Evolutionary conservation across 2,888 invertebrate species (phyloP).

Genomic region (Diplolepis rosae): DNA sequence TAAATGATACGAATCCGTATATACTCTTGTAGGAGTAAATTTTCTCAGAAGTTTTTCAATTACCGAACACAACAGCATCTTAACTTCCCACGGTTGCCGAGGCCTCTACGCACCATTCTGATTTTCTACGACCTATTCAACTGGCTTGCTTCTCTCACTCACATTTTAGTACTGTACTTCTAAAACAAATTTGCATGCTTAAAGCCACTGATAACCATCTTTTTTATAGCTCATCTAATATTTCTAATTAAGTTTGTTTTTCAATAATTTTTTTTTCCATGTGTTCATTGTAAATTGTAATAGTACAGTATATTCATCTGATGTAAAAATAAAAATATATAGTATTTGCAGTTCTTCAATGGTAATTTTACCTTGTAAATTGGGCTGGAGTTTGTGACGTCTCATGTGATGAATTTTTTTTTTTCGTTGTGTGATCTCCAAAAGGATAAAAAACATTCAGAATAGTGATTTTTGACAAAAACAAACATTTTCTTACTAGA

Average conservation of each 20-base stretch:
- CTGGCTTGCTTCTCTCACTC: conserved; percentile 1
- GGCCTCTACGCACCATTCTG: not conserved
- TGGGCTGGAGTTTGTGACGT: no score
- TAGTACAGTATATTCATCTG: no score
- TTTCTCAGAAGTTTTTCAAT: conserved; percentile 29
- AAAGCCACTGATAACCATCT: conserved; percentile 9
- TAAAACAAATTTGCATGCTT: conserved; percentile 15
- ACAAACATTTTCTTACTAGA: no score
- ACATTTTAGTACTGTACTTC: conserved; percentile 24
- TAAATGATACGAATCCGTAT: conserved; percentile 25
- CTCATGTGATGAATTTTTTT: no score
- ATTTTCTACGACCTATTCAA: conserved; percentile 6
- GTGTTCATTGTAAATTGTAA: no score
- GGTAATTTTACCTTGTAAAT: no score
- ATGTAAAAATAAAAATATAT: no score
- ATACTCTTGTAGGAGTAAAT: conserved; percentile 28
- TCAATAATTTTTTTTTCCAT: not conserved
- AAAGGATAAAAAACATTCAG: no score
- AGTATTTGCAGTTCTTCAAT: no score
- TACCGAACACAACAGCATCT: conserved; percentile 24
- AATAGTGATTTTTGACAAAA: no score
- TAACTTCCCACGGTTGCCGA: conserved; percentile 23
- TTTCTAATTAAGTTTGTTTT: not conserved
- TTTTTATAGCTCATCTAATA: not conserved
- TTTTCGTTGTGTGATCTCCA: no score